Conservation (phyloP, 2,113 vertebrate genomes). For the Callaeas wilsoni region DNA sequence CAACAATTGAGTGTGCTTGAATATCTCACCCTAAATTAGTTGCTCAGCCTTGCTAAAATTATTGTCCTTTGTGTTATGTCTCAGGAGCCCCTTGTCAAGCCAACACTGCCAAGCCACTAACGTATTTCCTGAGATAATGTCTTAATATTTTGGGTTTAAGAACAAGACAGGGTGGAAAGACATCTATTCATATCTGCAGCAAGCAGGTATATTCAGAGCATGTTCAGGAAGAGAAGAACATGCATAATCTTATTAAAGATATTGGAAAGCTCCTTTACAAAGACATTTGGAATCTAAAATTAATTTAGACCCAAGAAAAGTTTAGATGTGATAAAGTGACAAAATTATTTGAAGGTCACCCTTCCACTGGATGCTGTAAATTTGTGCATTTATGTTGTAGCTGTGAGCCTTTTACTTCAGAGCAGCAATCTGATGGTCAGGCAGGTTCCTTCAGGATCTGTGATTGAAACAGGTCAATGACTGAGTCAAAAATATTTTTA, state of each 20-base stretch:
- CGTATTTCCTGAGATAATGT: constrained; percentile 16
- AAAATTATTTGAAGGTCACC: background rate
- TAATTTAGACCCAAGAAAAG: background rate
- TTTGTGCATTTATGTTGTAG: background rate
- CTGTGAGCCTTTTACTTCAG: background rate
- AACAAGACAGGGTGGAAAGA: background rate
- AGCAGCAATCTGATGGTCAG: background rate
- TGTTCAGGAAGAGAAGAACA: background rate
- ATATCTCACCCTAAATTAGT: constrained; percentile 45
- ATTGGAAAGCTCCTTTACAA: background rate
- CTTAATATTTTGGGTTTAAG: constrained; percentile 16
- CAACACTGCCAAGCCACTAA: constrained; percentile 16
- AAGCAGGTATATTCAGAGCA: background rate
- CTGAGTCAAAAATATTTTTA: background rate
- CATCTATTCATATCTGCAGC: background rate
- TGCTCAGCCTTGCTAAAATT: constrained; percentile 53
- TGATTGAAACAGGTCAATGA: background rate
- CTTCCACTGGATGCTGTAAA: background rate
- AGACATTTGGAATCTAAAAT: background rate
- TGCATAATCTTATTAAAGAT: background rate
- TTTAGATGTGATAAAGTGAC: background rate
- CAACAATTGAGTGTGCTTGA: background rate
- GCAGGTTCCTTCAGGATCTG: background rate
- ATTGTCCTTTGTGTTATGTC: constrained; percentile 50
- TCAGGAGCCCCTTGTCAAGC: constrained; percentile 40